A percentile compares a stretch with the other conserved stretches of the same genome.
Conservation (phyloP, 2,797 vertebrate species). For the Carduelis carduelis region DNA sequence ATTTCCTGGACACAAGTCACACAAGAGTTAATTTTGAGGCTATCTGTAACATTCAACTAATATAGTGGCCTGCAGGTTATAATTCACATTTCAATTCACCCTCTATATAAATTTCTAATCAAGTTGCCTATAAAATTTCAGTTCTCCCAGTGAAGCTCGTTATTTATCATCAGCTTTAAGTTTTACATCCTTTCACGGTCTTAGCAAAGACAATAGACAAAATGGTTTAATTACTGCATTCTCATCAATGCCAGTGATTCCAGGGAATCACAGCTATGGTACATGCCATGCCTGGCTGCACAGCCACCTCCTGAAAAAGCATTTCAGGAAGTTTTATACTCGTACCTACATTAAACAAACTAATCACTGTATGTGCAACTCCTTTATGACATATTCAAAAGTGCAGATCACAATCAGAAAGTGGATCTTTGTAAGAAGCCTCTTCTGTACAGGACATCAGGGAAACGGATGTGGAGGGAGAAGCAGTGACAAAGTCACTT, state of each 20-base stretch:
- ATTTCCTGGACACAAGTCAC: constrained; percentile 40
- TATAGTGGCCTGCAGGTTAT: neutral
- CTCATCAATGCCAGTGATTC: neutral
- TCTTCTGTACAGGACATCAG: neutral
- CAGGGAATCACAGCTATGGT: neutral
- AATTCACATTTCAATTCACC: constrained; percentile 2
- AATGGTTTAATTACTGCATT: neutral
- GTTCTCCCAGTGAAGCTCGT: neutral
- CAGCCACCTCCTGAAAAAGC: neutral
- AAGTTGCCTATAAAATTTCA: neutral
- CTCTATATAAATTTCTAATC: neutral
- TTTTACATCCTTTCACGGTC: neutral
- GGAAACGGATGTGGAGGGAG: neutral
- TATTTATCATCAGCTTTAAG: neutral
- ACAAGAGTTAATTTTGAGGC: neutral
- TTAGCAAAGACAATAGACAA: neutral
- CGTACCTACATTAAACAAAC: fast-evolving
- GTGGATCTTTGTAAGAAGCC: neutral
- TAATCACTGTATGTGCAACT: neutral
- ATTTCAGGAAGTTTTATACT: neutral
- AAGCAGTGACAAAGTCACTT: neutral
- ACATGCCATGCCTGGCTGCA: neutral
- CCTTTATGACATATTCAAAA: neutral
- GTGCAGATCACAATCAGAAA: neutral
- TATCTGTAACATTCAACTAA: neutral